Evolutionary conservation across 2,113 vertebrate genomes (phyloP).

Genomic region (Sterna hirundo): DNA sequence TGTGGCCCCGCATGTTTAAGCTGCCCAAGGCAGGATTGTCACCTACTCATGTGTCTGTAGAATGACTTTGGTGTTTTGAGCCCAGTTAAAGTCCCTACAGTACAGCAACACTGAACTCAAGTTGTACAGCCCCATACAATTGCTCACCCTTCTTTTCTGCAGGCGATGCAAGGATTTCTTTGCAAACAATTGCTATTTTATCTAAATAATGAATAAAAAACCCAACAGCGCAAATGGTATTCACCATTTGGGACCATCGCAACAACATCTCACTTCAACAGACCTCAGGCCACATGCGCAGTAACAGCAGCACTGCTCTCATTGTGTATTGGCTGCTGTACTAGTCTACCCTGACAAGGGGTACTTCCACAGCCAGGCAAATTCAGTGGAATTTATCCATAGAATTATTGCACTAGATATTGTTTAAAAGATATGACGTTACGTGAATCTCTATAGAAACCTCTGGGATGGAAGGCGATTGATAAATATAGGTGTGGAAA

Average conservation of each 20-base stretch:
- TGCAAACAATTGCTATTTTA: background rate
- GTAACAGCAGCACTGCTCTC: background rate
- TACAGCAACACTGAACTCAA: background rate
- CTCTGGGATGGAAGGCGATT: background rate
- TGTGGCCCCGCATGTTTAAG: accelerated
- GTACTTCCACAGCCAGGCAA: background rate
- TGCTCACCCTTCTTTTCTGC: background rate
- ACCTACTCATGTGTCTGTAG: accelerated
- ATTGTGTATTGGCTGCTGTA: background rate
- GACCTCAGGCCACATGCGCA: background rate
- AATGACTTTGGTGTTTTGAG: background rate
- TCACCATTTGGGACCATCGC: background rate
- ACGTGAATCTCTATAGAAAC: background rate
- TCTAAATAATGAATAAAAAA: background rate
- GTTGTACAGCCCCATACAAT: background rate
- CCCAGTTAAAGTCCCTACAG: background rate
- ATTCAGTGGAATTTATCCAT: background rate
- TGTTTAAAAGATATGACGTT: background rate
- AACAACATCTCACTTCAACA: background rate
- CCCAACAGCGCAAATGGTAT: background rate
- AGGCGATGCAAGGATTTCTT: background rate
- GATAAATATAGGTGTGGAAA: background rate
- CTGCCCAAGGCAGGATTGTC: background rate
- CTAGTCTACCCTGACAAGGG: background rate
- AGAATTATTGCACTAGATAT: background rate